A percentile compares a stretch with the other conserved stretches of the same genome.
Evolutionary conservation across 2,113 vertebrate genomes (phyloP).

Genomic region (Corvus cornix): DNA sequence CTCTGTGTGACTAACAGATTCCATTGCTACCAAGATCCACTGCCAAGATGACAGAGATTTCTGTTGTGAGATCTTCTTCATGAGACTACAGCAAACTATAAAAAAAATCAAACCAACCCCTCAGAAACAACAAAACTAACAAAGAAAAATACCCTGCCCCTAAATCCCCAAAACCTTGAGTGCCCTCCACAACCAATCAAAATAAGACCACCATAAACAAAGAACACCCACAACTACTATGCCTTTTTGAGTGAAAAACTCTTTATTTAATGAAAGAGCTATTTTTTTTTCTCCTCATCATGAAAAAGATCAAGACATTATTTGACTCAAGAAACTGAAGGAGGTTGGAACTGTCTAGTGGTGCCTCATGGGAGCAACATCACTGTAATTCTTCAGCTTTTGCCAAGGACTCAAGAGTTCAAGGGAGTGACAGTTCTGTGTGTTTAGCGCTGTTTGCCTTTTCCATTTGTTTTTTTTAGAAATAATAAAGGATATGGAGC

Average conservation of each 20-base stretch:
- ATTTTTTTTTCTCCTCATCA: background rate
- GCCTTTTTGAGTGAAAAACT: background rate
- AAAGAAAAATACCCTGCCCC: background rate
- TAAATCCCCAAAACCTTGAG: background rate
- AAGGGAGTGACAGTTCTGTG: background rate
- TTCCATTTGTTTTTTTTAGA: background rate
- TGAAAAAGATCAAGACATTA: background rate
- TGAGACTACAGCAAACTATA: background rate
- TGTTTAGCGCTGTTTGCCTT: background rate
- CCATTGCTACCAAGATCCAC: background rate
- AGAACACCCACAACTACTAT: background rate
- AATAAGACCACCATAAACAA: background rate
- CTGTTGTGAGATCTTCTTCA: background rate
- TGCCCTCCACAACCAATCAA: fast-evolving
- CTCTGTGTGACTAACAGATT: conserved; percentile 18
- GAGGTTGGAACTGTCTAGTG: background rate
- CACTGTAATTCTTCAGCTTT: background rate
- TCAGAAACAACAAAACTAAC: fast-evolving
- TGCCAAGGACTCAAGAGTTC: background rate
- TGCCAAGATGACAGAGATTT: background rate
- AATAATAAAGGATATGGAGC: background rate
- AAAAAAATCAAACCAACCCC: background rate
- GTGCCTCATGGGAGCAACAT: background rate
- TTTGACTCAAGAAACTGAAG: background rate
- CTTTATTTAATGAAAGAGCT: background rate